phyloP scores from a whole-genome alignment of 2,888 invertebrate species.

The Monochamus alternatus region DNA sequence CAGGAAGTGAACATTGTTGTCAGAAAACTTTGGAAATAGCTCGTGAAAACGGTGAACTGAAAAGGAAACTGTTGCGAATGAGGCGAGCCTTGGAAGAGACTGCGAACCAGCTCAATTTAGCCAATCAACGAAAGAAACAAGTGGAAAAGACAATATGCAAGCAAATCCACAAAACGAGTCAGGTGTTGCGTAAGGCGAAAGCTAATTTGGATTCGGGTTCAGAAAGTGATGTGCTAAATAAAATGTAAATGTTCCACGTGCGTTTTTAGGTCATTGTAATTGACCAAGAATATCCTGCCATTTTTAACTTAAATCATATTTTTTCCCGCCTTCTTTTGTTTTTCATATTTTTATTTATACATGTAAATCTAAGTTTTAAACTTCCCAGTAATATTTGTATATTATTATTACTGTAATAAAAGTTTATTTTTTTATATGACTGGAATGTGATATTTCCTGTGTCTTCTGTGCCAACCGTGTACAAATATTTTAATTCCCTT shows the following conservation, averaged over 20 bases:
- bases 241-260: slow-evolving; percentile 23
- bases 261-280: background rate
- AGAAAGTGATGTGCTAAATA: slow-evolving; percentile 64
- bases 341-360: slow-evolving; percentile 32
- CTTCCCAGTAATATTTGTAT: slow-evolving; percentile 35
- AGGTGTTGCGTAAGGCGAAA: slow-evolving; percentile 83
- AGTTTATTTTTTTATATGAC: slow-evolving; percentile 33
- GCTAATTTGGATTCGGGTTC: slow-evolving; percentile 79
- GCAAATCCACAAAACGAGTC: slow-evolving; percentile 86
- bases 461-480: slow-evolving; percentile 46
- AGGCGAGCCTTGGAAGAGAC: slow-evolving; percentile 85
- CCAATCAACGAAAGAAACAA: slow-evolving; percentile 86
- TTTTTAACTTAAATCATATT: slow-evolving; percentile 23
- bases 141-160: slow-evolving; percentile 88
- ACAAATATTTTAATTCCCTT: slow-evolving; percentile 31
- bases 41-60: slow-evolving; percentile 81
- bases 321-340: slow-evolving; percentile 28
- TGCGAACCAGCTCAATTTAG: slow-evolving; percentile 81
- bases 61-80: slow-evolving; percentile 80
- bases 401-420: slow-evolving; percentile 43
- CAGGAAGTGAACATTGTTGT: slow-evolving; percentile 64
- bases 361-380: slow-evolving; percentile 44
- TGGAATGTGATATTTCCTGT: slow-evolving; percentile 46
- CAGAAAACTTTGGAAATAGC: slow-evolving; percentile 62
- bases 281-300: slow-evolving; percentile 34